Base-by-base conservation (phyloP, 2,888 invertebrate species). In the Shargacucullia verbasci region DNA sequence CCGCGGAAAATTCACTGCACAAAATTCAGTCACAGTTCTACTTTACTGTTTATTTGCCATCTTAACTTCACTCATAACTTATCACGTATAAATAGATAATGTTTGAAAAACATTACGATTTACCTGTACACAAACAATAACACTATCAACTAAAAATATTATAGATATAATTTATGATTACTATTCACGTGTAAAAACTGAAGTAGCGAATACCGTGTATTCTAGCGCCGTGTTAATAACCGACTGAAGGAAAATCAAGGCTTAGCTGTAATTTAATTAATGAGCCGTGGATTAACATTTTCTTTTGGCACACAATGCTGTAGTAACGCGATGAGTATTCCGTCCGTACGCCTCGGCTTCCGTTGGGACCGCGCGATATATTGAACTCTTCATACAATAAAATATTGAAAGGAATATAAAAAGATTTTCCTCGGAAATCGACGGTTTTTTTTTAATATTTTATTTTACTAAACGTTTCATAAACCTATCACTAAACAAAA, bases 201-300 rank as follows among this genome's bases (percentile, higher is more conserved):
- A 62, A 58, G 49, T 59, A 66, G 59, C 58, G 57, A 64, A 67
- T 76, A 81, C 84, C 88, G 90, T 88, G 86, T 83, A 80, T 74
- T 69, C 84, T 78, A 80, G 68, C 57, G 79, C 77, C 79, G 73
- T 62, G 86, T 79, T 81, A 78, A 79, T 88, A 84, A 84, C 84
- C 86, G 85, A 92, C 92, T 94, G 89, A 87, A 87, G 89, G 87
- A 90, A 89, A 91, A 90, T 86, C 88, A 83, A 84, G 85, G 87
- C 83, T 88, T 87, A 87, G 86, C 85, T 85, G 86, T 88, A 89
- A 87, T 82, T 84, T 85, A 87, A 85, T 86, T 90, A 89, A 85
- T 86, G 83, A 87, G 82, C 80, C 79, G 79, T 80, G 86, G 89
- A 94, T 94, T 94, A 91, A 86, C 92, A 94, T 94, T 91, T 88